A percentile compares a stretch with the other conserved stretches of the same genome.
Conservation (phyloP, 2,113 vertebrate species). For the Nothoprocta pentlandii region DNA sequence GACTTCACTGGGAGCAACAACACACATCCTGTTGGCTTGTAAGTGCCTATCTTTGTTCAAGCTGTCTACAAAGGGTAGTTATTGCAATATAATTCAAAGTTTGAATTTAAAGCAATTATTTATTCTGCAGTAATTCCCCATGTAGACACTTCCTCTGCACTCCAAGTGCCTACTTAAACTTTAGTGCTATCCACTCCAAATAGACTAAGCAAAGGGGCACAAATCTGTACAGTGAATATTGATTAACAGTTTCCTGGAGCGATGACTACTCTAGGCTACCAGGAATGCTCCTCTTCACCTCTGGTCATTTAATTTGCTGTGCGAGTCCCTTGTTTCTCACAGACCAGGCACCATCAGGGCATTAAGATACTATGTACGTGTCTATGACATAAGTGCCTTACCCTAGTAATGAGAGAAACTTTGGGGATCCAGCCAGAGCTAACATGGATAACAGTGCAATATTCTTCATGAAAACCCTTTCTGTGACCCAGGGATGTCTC, state of each 20-base stretch:
- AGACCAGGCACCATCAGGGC: not conserved
- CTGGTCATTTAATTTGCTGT: not conserved
- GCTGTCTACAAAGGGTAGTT: not conserved
- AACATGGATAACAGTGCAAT: not conserved
- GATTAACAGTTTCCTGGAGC: conserved; percentile 3
- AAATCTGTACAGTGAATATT: not conserved
- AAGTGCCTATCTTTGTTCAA: not conserved
- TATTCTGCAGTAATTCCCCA: not conserved
- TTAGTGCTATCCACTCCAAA: not conserved
- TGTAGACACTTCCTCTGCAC: not conserved
- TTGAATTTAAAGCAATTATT: conserved; percentile 21
- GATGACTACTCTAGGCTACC: not conserved
- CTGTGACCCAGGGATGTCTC: not conserved
- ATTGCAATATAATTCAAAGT: not conserved
- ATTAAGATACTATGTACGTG: not conserved
- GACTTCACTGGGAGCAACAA: not conserved
- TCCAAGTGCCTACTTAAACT: not conserved
- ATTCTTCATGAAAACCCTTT: not conserved
- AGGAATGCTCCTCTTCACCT: not conserved
- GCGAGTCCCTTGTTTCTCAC: not conserved
- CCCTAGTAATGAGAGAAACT: not conserved
- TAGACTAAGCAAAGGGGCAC: conserved; percentile 2
- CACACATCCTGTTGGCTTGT: not conserved
- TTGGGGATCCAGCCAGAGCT: not conserved
- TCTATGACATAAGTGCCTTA: not conserved